A percentile compares a stretch with the other conserved stretches of the same genome.
phyloP scores from a whole-genome alignment of 2,113 vertebrate genomes.

The Scolopax mira region DNA sequence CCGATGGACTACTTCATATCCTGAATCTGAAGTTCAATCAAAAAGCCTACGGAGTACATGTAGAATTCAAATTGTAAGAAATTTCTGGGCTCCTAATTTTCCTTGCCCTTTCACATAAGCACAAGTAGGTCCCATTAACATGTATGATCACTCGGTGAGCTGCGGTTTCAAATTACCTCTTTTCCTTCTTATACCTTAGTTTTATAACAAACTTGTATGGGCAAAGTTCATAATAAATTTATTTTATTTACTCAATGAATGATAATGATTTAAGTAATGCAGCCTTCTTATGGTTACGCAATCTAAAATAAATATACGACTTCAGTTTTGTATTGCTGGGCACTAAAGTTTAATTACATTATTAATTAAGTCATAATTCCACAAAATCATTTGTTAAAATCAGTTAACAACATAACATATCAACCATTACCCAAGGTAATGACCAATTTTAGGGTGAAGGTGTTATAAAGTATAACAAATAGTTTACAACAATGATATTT shows the following conservation, averaged over 20 bases:
- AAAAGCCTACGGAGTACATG: neutral
- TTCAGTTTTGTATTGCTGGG: neutral
- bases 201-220: neutral
- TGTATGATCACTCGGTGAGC: neutral
- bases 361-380: conserved; percentile 49
- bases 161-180: neutral
- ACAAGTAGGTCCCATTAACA: neutral
- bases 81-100: neutral
- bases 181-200: neutral
- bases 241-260: conserved; percentile 22
- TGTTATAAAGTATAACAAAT: neutral
- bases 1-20: neutral
- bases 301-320: conserved; percentile 22
- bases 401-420: neutral
- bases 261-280: neutral
- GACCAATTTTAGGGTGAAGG: conserved; percentile 5
- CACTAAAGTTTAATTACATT: conserved; percentile 16
- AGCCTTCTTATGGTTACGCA: neutral
- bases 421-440: neutral
- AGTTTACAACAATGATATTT: neutral
- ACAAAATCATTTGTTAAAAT: conserved; percentile 44
- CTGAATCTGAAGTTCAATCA: neutral
- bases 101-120: neutral
- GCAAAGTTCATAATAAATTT: neutral
- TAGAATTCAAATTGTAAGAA: neutral